These are phyloP conservation scores for Hipparchia semele DNA, from an alignment of 2,888 invertebrate species.

Conservation along the genomic window DNA sequence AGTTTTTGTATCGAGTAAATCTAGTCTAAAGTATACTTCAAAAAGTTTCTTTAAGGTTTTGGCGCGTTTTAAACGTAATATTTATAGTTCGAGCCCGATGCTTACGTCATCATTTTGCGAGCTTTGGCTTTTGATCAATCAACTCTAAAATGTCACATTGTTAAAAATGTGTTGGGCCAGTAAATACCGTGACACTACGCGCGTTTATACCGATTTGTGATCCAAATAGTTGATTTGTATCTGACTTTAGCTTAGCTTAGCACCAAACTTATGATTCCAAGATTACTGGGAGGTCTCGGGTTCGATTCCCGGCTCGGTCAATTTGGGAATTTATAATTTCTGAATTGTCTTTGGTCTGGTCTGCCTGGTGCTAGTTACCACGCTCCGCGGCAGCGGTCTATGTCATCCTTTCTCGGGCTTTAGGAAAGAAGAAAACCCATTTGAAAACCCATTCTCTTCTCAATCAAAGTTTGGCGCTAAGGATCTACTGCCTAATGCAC, in stretches of 20 bases:
- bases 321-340: no score
- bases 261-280: neutral
- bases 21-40: slow-evolving; percentile 32
- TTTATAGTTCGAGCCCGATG: slow-evolving; percentile 44
- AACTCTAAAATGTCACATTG: slow-evolving; percentile 22
- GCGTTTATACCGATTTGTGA: slow-evolving; percentile 2
- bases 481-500: no score
- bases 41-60: slow-evolving; percentile 15
- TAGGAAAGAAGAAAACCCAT: no score
- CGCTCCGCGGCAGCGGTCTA: no score
- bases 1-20: slow-evolving; percentile 33
- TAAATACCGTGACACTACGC: slow-evolving; percentile 29
- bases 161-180: slow-evolving; percentile 26
- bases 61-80: slow-evolving; percentile 34
- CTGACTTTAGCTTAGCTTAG: no score
- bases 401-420: no score
- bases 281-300: no score
- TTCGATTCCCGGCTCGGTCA: no score
- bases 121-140: slow-evolving; percentile 31
- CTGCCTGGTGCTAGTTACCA: no score
- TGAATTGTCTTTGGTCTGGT: no score
- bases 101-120: slow-evolving; percentile 48
- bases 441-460: no score
- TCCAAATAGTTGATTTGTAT: no score
- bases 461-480: neutral